Conservation (phyloP, 2,888 invertebrate species). For the Chrysopilus asiliformis region DNA sequence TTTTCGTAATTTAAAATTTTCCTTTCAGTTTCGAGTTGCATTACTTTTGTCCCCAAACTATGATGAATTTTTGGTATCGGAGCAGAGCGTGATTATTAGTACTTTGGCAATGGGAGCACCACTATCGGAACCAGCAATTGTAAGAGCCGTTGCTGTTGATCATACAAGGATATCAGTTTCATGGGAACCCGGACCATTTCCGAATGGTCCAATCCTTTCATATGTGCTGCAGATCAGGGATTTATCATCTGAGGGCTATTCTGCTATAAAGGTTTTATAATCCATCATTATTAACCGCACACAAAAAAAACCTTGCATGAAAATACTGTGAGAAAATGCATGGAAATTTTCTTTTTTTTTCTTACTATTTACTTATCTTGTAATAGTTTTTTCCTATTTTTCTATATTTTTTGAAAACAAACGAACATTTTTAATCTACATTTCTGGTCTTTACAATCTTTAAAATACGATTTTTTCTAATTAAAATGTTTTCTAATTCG, state of each 20-base stretch:
- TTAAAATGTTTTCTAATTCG: no score
- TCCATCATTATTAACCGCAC: background rate
- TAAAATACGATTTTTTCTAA: no score
- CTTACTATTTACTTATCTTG: slow-evolving; percentile 1
- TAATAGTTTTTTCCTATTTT: slow-evolving; percentile 5
- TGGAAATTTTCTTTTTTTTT: slow-evolving; percentile 7
- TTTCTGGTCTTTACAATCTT: no score
- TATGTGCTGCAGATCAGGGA: slow-evolving; percentile 63
- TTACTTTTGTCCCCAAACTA: slow-evolving; percentile 57
- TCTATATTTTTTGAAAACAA: no score
- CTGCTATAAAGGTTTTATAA: slow-evolving; percentile 47
- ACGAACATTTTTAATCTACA: no score
- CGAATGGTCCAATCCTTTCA: slow-evolving; percentile 76
- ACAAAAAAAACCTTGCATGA: no score
- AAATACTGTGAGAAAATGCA: no score
- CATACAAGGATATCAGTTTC: slow-evolving; percentile 71
- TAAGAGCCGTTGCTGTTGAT: slow-evolving; percentile 66
- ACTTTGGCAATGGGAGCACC: slow-evolving; percentile 62
- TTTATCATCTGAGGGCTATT: slow-evolving; percentile 42
- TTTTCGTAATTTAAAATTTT: background rate
- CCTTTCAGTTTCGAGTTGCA: slow-evolving; percentile 71
- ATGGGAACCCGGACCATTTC: slow-evolving; percentile 78
- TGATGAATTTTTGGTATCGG: slow-evolving; percentile 56
- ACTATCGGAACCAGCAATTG: slow-evolving; percentile 59
- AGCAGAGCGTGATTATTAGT: slow-evolving; percentile 61